phyloP scores from a whole-genome alignment of 2,113 vertebrate genomes.

The Rhynchomys soricoides region DNA sequence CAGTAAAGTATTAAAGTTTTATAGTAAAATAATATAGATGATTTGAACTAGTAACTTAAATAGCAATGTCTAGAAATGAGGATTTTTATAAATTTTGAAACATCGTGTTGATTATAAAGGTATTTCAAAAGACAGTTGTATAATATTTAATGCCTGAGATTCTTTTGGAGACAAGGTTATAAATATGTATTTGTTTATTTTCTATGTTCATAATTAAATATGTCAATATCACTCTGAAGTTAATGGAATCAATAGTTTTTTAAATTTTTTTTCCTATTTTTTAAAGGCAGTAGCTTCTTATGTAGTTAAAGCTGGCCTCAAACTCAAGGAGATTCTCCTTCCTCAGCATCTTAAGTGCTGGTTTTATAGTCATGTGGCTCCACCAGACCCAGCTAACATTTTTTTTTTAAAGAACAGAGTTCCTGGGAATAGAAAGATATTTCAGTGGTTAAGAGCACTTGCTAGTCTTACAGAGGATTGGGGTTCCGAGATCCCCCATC shows the following conservation, averaged over 20 bases:
- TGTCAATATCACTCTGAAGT: constrained; percentile 13
- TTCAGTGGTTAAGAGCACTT: not conserved
- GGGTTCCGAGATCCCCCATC: not conserved
- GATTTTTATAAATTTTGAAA: constrained; percentile 45
- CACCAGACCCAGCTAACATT: not conserved
- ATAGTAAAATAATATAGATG: not conserved
- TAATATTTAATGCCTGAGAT: not conserved
- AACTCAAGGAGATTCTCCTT: not conserved
- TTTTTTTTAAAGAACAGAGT: constrained; percentile 34
- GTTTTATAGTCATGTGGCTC: not conserved
- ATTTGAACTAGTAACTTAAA: constrained; percentile 31
- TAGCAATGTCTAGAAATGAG: not conserved
- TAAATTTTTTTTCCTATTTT: not conserved
- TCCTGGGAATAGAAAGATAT: not conserved
- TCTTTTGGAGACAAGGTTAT: constrained; percentile 22
- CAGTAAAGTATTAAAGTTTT: constrained; percentile 27
- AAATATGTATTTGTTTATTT: not conserved
- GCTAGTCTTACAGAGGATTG: not conserved
- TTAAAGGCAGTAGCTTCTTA: not conserved
- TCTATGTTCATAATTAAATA: not conserved
- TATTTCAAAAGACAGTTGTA: not conserved
- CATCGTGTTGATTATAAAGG: not conserved
- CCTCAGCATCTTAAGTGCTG: not conserved
- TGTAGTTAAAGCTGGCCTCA: not conserved
- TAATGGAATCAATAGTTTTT: not conserved